Evolutionary conservation across 1,140 invertebrate species (phyloP), one percentile per base, ranked within the genome.

Genomic region (Euschistus heros): DNA sequence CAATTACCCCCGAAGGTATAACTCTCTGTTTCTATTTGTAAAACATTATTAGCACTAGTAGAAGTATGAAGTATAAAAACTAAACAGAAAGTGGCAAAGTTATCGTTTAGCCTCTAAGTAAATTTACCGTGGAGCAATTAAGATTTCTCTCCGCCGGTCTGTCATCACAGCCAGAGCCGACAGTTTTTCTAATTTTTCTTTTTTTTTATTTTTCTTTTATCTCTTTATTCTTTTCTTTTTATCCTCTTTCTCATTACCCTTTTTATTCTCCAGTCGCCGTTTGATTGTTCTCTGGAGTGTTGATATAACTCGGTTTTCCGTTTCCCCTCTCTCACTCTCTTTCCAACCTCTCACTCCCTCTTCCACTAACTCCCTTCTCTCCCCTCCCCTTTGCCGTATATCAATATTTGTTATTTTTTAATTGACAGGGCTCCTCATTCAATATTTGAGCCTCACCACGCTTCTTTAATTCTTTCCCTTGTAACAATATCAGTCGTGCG

Each of bases 271-370:
- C 4, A 26, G 72, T 71, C 73, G 26, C 22, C 70, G 52, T 66
- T 60, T 37, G 33, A 37, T 37, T 37, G 33, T 37, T 37, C 33
- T 37, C 33, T 37, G 4, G 33, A 37, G 33, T 37, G 33, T 37
- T 37, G 33, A 37, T 37, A 6, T 70, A 68, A 63, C 68, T 67
- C 47, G 54, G 64, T 70, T 64, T 70, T 70, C 70, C 72, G 67
- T 66, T 67, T 66, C 68, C 70, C 70, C 64, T 50, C 47, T 62
- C 47, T 57, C 20, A 66, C 67, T 68, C 47, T 55, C 42, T 50
- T 70, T 61, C 59, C 66, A 66, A 64, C 60, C 61, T 57, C 67
- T 57, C 42, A 55, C 24, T 68, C 46, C 22, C 62, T 46, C 24
- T 22, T 46, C 24, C 33, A 27, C 54, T 33, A 20, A 7, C 61